Percentiles rank a stretch among this genome's conserved stretches.
phyloP scores from a whole-genome alignment of 2,888 invertebrate species.

The Danaus chrysippus region DNA sequence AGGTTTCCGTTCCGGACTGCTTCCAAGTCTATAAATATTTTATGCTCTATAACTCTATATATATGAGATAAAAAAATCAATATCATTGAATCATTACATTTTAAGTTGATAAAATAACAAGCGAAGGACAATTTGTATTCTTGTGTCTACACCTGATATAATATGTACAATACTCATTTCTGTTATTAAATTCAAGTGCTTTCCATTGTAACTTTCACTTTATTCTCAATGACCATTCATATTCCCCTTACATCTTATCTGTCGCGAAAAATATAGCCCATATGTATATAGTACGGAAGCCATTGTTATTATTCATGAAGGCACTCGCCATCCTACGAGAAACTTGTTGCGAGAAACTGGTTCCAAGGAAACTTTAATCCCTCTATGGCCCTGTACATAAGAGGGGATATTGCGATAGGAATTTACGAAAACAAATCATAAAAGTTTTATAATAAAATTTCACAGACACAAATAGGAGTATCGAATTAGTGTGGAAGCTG shows the following conservation, averaged over 20 bases:
- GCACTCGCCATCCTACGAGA: slow-evolving; percentile 20
- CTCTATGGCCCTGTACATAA: slow-evolving; percentile 5
- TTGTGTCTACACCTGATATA: too few relatives aligned
- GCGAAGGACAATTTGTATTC: too few relatives aligned
- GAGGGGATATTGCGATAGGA: slow-evolving; percentile 4
- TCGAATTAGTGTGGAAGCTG: not conserved
- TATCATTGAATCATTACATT: not conserved
- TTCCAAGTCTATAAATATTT: slow-evolving; percentile 29
- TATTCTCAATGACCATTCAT: slow-evolving; percentile 2
- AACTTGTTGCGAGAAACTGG: slow-evolving; percentile 19
- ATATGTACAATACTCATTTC: not conserved
- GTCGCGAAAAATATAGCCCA: slow-evolving; percentile 9
- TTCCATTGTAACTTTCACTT: slow-evolving; percentile 1
- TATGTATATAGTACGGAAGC: slow-evolving; percentile 24
- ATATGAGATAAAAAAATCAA: slow-evolving; percentile 6
- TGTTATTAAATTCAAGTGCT: not conserved
- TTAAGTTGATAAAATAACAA: too few relatives aligned
- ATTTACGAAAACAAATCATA: slow-evolving; percentile 2
- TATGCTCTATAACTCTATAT: slow-evolving; percentile 24
- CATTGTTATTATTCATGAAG: slow-evolving; percentile 27
- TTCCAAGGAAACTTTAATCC: slow-evolving; percentile 15
- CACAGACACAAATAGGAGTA: not conserved
- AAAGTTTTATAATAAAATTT: not conserved
- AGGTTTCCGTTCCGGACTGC: slow-evolving; percentile 36
- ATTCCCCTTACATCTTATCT: not conserved